These are phyloP conservation scores for Nephrotoma appendiculata DNA, from an alignment of 2,888 invertebrate species.

Conservation along the genomic window DNA sequence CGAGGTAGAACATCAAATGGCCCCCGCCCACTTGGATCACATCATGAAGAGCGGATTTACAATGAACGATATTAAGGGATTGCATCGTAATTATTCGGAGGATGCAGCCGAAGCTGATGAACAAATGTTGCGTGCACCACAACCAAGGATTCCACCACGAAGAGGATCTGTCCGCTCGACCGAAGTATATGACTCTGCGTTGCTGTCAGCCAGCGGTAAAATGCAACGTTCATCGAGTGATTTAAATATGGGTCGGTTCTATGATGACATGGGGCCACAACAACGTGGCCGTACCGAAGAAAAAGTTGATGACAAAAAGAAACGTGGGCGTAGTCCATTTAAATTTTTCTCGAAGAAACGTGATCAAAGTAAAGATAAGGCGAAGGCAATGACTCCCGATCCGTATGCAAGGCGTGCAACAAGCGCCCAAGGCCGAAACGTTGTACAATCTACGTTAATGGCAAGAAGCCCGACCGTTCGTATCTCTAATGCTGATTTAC, in stretches of 20 bases:
- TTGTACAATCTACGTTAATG: constrained; percentile 33
- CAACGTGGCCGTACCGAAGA: constrained; percentile 21
- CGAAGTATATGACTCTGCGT: constrained; percentile 17
- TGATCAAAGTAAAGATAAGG: constrained; percentile 51
- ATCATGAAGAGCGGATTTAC: constrained; percentile 83
- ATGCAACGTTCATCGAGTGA: constrained; percentile 65
- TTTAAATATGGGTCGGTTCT: constrained; percentile 35
- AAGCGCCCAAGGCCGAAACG: constrained; percentile 34
- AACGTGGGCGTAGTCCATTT: constrained; percentile 82
- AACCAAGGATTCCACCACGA: constrained; percentile 46
- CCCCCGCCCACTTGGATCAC: constrained; percentile 72
- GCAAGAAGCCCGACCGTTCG: constrained; percentile 34
- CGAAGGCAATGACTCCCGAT: constrained; percentile 53
- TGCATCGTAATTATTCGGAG: constrained; percentile 71
- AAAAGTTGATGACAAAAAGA: constrained; percentile 48
- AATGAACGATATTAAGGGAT: constrained; percentile 84
- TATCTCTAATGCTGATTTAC: constrained; percentile 37
- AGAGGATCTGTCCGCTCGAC: constrained; percentile 53
- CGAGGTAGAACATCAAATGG: constrained; percentile 47
- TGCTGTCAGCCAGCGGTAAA: constrained; percentile 19
- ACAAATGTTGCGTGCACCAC: constrained; percentile 33
- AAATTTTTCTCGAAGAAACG: constrained; percentile 80
- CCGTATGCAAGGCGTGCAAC: constrained; percentile 27
- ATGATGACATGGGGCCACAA: neutral
- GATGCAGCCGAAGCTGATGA: constrained; percentile 63